These are phyloP conservation scores for Bursaphelenchus okinawaensis DNA, from an alignment of 2,888 invertebrate genomes.

Conservation along the genomic window DNA sequence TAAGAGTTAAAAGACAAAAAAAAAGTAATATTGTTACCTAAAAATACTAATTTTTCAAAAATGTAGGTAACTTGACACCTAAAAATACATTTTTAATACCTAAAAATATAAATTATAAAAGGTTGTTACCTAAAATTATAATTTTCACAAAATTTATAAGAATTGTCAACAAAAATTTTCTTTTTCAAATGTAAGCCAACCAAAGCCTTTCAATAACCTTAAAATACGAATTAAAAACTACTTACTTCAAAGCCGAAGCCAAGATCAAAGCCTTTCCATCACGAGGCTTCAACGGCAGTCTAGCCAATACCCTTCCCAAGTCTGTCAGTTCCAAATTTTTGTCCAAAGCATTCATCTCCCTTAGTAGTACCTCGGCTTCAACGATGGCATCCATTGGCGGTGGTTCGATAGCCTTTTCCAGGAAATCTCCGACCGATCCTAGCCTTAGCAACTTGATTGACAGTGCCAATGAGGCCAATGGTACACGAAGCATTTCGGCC, in stretches of 20 bases:
- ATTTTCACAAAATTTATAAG: too few species aligned
- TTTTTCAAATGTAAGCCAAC: too few species aligned
- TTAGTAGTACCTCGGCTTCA: slow-evolving; percentile 79
- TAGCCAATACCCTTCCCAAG: slow-evolving; percentile 83
- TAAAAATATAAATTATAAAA: too few species aligned
- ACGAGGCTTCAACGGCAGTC: slow-evolving; percentile 88
- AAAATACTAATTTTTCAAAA: too few species aligned
- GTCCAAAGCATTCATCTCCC: slow-evolving; percentile 70
- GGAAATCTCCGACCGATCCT: slow-evolving; percentile 85
- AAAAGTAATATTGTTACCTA: background rate
- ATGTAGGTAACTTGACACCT: too few species aligned
- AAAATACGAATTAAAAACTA: too few species aligned
- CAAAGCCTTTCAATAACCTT: too few species aligned
- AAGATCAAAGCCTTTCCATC: slow-evolving; percentile 94
- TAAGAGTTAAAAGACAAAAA: background rate
- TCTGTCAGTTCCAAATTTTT: slow-evolving; percentile 80
- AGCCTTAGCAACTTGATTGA: slow-evolving; percentile 82
- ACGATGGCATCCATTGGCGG: slow-evolving; percentile 96
- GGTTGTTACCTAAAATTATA: too few species aligned
- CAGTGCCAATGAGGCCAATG: slow-evolving; percentile 85
- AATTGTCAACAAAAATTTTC: too few species aligned
- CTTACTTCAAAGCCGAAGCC: slow-evolving; percentile 73
- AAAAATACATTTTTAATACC: too few species aligned
- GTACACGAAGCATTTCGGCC: slow-evolving; percentile 95
- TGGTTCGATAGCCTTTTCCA: slow-evolving; percentile 85